Conservation (phyloP, 2,113 vertebrate species). For the Nothocercus nigrocapillus region DNA sequence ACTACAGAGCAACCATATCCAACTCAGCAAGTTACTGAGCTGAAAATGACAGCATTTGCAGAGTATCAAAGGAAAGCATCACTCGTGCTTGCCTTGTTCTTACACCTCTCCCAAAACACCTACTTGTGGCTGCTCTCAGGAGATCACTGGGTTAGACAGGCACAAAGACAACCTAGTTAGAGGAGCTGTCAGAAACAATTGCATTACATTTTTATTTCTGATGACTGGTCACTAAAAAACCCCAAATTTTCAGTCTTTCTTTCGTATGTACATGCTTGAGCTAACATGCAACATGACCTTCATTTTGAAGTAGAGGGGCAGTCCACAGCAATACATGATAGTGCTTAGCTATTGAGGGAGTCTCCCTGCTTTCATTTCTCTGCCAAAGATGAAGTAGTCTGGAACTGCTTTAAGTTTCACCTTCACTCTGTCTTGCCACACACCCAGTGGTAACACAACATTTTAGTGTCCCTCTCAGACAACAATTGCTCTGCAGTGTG, state of each 20-base stretch:
- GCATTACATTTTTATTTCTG: background rate
- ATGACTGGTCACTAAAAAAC: background rate
- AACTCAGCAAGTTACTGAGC: background rate
- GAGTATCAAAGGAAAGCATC: background rate
- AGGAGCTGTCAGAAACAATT: background rate
- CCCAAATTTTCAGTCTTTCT: background rate
- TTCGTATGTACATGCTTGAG: background rate
- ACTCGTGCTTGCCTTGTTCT: background rate
- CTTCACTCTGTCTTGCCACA: background rate
- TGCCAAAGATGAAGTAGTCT: background rate
- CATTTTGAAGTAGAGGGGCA: background rate
- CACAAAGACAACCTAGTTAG: background rate
- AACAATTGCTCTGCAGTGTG: background rate
- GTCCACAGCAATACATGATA: rapidly evolving
- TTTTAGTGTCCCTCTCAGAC: background rate
- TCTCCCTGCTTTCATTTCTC: background rate
- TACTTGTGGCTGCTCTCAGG: background rate
- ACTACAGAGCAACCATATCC: rapidly evolving
- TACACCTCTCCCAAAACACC: background rate
- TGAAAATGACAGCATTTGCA: background rate
- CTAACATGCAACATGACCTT: background rate
- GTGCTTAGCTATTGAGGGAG: rapidly evolving
- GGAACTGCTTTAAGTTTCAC: background rate
- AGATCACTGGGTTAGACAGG: background rate
- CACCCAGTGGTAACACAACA: background rate